phyloP scores from a whole-genome alignment of 1,140 invertebrate species.

The Trissolcus basalis region DNA sequence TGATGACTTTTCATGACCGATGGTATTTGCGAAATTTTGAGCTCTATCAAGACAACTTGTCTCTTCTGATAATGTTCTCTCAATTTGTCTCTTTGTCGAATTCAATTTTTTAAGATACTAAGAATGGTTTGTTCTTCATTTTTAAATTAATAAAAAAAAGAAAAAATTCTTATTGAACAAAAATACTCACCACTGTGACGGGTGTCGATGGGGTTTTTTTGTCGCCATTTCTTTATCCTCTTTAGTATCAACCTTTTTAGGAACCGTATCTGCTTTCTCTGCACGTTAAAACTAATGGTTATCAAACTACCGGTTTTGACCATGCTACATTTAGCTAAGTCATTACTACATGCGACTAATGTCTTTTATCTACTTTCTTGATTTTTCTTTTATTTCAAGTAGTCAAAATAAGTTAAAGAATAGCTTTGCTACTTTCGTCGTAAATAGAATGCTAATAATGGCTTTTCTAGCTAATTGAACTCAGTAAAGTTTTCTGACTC shows the following conservation, averaged over 20 bases:
- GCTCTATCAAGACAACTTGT: conserved; percentile 7
- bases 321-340: conserved; percentile 64
- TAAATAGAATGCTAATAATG: too few species aligned
- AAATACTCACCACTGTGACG: conserved; percentile 70
- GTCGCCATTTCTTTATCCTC: conserved; percentile 74
- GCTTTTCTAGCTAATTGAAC: too few species aligned
- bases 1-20: too few species aligned
- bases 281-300: conserved; percentile 73
- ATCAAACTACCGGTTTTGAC: conserved; percentile 69
- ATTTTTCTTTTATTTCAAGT: neutral
- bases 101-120: neutral
- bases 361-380: conserved; percentile 7
- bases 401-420: neutral
- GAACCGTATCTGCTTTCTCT: conserved; percentile 72
- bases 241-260: conserved; percentile 73
- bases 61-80: conserved; percentile 14
- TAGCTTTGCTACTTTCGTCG: neutral
- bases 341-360: conserved; percentile 63
- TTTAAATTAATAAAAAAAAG: conserved; percentile 9
- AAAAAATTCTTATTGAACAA: conserved; percentile 44
- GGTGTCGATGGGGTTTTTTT: conserved; percentile 65
- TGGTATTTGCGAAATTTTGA: too few species aligned
- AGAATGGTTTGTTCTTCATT: conserved; percentile 10
- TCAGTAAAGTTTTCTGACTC: too few species aligned
- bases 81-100: neutral